Evolutionary conservation across 2,888 invertebrate species (phyloP).

Genomic region (Gortyna flavago): DNA sequence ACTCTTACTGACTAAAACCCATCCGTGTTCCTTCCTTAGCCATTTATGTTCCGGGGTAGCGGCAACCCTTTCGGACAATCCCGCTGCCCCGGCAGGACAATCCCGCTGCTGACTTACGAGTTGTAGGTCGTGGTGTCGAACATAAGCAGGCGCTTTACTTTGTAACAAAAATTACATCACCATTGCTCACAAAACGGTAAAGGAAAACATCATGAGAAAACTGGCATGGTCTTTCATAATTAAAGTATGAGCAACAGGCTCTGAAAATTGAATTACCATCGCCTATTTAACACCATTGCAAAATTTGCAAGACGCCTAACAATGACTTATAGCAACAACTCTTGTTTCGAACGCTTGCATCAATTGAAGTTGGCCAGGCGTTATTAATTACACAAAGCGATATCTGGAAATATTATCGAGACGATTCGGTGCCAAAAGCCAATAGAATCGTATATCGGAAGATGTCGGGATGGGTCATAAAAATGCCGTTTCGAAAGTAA

Average conservation of each 20-base stretch:
- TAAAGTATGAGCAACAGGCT: no score
- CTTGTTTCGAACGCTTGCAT: slow-evolving; percentile 23
- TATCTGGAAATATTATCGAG: slow-evolving; percentile 32
- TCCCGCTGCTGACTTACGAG: neutral
- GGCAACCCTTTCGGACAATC: no score
- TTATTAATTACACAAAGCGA: slow-evolving; percentile 25
- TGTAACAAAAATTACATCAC: neutral
- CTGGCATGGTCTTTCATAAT: neutral
- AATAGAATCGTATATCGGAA: slow-evolving; percentile 48
- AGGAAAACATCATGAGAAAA: neutral
- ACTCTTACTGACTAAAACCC: no score
- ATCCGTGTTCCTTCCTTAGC: no score
- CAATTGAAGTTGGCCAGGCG: slow-evolving; percentile 45
- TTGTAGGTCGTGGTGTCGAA: neutral
- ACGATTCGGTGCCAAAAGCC: slow-evolving; percentile 51
- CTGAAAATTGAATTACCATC: neutral
- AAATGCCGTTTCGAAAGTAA: slow-evolving; percentile 53
- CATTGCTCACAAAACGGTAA: neutral
- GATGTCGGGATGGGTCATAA: slow-evolving; percentile 42
- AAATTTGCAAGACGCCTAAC: slow-evolving; percentile 24
- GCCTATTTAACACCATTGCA: neutral
- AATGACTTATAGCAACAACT: slow-evolving; percentile 35
- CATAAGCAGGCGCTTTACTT: neutral
- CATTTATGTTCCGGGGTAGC: no score
- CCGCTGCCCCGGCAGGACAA: no score